Percentiles rank a stretch among this genome's conserved stretches.
These are phyloP conservation scores for Phthorimaea operculella DNA, from an alignment of 1,140 invertebrate genomes.

Conservation along the genomic window DNA sequence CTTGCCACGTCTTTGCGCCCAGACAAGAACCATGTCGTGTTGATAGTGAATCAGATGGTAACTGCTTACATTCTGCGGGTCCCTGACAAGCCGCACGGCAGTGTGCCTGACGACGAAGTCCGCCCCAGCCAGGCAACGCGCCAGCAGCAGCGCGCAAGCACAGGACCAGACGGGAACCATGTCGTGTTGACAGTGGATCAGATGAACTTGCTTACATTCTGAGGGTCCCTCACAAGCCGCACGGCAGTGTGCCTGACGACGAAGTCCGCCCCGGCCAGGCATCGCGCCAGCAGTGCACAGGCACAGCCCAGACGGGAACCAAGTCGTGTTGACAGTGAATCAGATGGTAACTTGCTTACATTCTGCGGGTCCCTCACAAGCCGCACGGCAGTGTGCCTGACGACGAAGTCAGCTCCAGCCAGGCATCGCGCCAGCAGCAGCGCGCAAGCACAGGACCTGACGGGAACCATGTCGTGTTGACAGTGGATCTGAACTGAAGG, in stretches of 20 bases:
- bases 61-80: slow-evolving; percentile 39
- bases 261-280: slow-evolving; percentile 50
- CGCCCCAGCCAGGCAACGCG: slow-evolving; percentile 46
- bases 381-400: slow-evolving; percentile 31
- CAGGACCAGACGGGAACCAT: slow-evolving; percentile 48
- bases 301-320: no score
- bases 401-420: slow-evolving; percentile 45
- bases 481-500: no score
- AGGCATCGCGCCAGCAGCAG: slow-evolving; percentile 48
- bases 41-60: no score
- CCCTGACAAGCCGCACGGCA: slow-evolving; percentile 30
- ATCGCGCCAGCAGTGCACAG: slow-evolving; percentile 45
- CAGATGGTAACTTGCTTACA: no score
- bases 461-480: slow-evolving; percentile 39
- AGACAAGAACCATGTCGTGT: no score
- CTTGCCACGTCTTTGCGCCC: slow-evolving; percentile 38
- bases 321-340: no score
- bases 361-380: slow-evolving; percentile 39
- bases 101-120: slow-evolving; percentile 43
- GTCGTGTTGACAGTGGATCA: no score
- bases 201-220: no score
- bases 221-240: slow-evolving; percentile 36
- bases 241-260: slow-evolving; percentile 30
- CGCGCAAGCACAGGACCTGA: slow-evolving; percentile 45
- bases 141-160: slow-evolving; percentile 41